Base-by-base conservation (phyloP, 2,797 vertebrate genomes). In the Poeciliopsis presidionis region DNA sequence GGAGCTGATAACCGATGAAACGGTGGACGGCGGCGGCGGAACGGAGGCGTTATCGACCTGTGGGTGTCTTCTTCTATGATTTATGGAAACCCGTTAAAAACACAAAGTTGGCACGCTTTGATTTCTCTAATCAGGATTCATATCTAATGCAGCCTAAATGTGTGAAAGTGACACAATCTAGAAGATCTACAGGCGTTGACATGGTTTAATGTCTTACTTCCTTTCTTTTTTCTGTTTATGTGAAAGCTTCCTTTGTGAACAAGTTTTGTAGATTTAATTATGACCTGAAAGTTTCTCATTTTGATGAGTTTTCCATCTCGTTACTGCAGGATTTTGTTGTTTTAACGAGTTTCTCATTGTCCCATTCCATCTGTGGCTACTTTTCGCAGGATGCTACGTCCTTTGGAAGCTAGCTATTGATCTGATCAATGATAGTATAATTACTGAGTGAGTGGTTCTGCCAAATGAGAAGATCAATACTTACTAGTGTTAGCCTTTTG, bases 1-100 rank as follows among this genome's bases (percentile, higher is more conserved):
- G 84, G 81, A 71, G 82, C 61, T 33, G 76, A 76, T 89, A 90
- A 87, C 25, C 7, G 78, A 92, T 81, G 74, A 81, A 81, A 76
- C 33, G 8, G 36, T 46, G 69, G 55, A 36, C 22, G 30, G 90
- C 81, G 78, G 82, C 83, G 61, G 45, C 53, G 28, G 20, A 53
- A 65, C 33, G 12, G 80, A 76, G 79, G 81, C 65, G 1, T 22
- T 75, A 73, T 76, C 87, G 89, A 92, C 85, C 75, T 78, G 81
- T 51, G 81, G 79, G 75, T 77, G 57, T 63, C 18, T 28, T 55
- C 16, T 18, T 33, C 28, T 49, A 46, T 59, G 22, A 59, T 61
- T 78, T 76, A 74, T 30, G 46, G 9, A 16, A 25, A 41, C 33
- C 7, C 12, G 18, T 16, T 14, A 51, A 33, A 72, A 47, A 7